Base-by-base conservation (phyloP, 2,888 invertebrate species). In the Hirtodrosophila trivittata region DNA sequence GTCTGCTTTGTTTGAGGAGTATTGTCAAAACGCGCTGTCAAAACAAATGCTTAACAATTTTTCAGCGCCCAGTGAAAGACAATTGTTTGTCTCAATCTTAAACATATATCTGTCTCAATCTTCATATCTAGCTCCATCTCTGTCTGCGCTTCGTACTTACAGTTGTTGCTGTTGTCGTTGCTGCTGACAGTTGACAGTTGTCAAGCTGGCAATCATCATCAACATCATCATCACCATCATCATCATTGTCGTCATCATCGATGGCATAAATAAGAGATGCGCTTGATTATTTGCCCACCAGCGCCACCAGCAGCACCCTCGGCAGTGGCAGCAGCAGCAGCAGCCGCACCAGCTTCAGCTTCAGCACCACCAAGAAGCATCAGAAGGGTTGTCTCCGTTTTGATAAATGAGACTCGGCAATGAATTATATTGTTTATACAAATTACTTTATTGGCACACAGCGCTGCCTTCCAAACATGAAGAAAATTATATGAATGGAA, bases 391-490 rank as follows among this genome's bases (percentile, higher is more conserved):
- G 30, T 47, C 21, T 16, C 38, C n/a, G 55, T 58, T 52, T 62
- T 86, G 86, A 81, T 80, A 80, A 81, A 81, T 83, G 80, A 59
- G 62, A 74, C 54, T 32, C 67, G 81, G 50, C 86, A 47, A 82
- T 78, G 84, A 86, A 81, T 86, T 80, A 86, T 70, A 80, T 81
- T 86, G 84, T 80, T 81, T 83, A 83, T 83, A 80, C 80, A 81
- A 81, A 81, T 81, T 81, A 86, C 77, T 81, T 86, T 77, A 86
- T 86, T 80, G 86, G 73, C 78, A 56, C 66, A 45, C 56, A 58
- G 69, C 62, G 60, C 51, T 70, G 67, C 57, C 65, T 41, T 33
- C 55, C 52, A 54, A 58, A 43, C 66, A 64, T 30, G 57, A 42
- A 16, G 55, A 32, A 78, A 83, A 78, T 82, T 67, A 84, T 72